Base-by-base conservation (phyloP, 30 jellyfish, hydroid and myxozoan genomes). In the Catostylus mosaicus region DNA sequence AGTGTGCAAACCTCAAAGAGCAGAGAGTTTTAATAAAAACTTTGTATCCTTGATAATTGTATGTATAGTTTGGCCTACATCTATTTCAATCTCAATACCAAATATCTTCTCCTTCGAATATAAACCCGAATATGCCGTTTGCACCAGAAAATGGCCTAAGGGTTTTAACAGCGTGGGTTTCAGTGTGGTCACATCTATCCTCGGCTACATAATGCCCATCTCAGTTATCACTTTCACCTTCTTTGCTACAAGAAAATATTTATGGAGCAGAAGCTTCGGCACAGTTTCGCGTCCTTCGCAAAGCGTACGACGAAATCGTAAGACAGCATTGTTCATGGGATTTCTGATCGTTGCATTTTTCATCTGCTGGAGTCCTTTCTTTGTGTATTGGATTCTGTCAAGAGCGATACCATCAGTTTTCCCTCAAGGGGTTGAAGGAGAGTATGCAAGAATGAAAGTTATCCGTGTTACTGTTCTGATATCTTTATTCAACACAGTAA, bases 311-410 rank as follows among this genome's bases (percentile, higher is more conserved):
- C 36, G 89, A 37, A 60, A 61, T 5, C 31, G 81, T 16, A 43
- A 20, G 30, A 43, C 66, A 22, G 54, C 80, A 16, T 3, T 63
- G 31, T 26, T 71, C 24, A 14, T 78, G 45, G 89, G 68, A 4
- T 20, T 38, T 4, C 36, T 78, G 37, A 78, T 62, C 2, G n/a
- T 37, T 24, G 89, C 80, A 32, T 63, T 59, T 27, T 60, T 78
- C 52, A 30, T 26, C 11, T 37, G 68, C 29, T 78, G 78, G 71
- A 31, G 63, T 35, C 89, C 89, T 30, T 59, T 64, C 30, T 34
- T 63, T 11, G 54, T 61, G 19, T 78, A 78, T 66, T 78, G 89
- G 89, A 26, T 61, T n/a, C 35, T 60, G 23, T 59, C 80, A 14
- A 19, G 37, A 29, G 81, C 48, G 11, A 37, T 38, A 3, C 24